phyloP scores from a whole-genome alignment of 2,888 invertebrate species.

The Platycnemis pennipes region DNA sequence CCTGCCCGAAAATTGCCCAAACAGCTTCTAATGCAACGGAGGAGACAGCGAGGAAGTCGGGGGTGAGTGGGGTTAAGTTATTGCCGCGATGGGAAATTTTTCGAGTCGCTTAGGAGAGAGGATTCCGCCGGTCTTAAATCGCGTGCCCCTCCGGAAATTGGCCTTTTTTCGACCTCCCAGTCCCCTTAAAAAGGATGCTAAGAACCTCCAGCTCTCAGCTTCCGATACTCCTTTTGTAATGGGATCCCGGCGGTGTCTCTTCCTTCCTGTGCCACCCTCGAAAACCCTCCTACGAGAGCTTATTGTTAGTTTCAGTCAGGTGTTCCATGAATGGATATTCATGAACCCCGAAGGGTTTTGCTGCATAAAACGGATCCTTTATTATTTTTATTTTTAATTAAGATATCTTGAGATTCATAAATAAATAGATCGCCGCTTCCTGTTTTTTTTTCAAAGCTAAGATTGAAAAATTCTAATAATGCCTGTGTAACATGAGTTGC shows the following conservation, averaged over 20 bases:
- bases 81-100: background rate
- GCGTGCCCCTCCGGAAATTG: background rate
- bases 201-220: background rate
- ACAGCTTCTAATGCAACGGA: background rate
- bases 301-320: background rate
- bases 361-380: background rate
- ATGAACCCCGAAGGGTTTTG: background rate
- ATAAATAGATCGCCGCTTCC: background rate
- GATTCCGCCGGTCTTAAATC: background rate
- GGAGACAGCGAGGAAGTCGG: background rate
- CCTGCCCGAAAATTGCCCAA: background rate
- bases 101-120: constrained; percentile 4
- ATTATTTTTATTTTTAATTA: background rate
- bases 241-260: background rate
- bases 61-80: background rate
- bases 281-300: too few species aligned
- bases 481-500: background rate
- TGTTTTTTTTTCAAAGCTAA: background rate
- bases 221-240: background rate
- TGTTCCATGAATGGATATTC: background rate
- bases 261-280: background rate
- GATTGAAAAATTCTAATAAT: background rate
- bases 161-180: background rate
- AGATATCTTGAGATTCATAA: background rate
- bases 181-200: background rate